Percentiles rank a stretch among this genome's conserved stretches.
These are phyloP conservation scores for Sternarchorhynchus goeldii DNA, from an alignment of 2,797 vertebrate species.

Conservation along the genomic window DNA sequence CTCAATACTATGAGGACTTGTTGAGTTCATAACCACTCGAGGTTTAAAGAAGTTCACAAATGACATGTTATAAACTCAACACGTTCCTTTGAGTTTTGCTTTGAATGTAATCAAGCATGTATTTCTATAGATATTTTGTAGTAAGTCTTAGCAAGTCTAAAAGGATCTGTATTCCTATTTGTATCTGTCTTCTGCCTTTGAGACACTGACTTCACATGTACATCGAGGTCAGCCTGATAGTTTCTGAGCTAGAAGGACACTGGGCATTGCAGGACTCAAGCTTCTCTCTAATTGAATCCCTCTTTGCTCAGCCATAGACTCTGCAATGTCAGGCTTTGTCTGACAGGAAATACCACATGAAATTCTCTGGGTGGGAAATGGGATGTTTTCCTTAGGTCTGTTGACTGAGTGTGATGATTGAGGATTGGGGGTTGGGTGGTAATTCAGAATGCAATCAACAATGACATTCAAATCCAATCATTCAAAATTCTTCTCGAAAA, in stretches of 20 bases:
- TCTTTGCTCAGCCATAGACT: constrained; percentile 22
- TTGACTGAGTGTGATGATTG: neutral
- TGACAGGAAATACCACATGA: constrained; percentile 20
- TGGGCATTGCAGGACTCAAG: neutral
- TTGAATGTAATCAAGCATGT: neutral
- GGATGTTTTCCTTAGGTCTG: neutral
- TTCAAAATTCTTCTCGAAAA: neutral
- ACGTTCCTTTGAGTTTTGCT: neutral
- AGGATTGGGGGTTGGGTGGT: neutral
- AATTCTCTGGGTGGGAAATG: neutral
- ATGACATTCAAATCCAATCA: neutral
- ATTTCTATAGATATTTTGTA: neutral
- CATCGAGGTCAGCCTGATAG: neutral
- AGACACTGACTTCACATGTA: neutral
- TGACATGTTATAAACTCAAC: neutral
- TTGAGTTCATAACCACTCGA: no score
- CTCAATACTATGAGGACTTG: no score
- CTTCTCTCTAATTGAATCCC: constrained; percentile 6
- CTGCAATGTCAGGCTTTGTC: constrained; percentile 28
- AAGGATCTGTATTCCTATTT: neutral
- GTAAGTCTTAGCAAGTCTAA: neutral
- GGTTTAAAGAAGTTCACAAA: no score
- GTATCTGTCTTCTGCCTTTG: neutral
- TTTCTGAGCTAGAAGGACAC: neutral
- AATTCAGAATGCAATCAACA: neutral